Base-by-base conservation (phyloP, 2,888 invertebrate species). In the Cheilosia vulpina region DNA sequence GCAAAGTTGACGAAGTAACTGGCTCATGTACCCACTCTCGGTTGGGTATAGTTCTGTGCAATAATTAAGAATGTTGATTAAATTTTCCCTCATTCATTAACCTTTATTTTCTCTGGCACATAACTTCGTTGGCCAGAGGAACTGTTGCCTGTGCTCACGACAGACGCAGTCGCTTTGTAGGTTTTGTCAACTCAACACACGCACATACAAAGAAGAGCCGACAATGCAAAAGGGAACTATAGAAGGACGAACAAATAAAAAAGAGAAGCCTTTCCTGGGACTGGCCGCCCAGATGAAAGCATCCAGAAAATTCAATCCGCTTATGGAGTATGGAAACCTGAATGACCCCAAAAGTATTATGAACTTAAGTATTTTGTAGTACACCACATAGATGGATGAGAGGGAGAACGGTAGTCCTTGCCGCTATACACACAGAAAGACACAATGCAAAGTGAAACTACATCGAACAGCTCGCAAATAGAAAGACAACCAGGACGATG, bases 321-420 rank as follows among this genome's bases (percentile, higher is more conserved):
- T 85, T 85, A 85, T 77, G 77, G 66, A 73, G 80, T 85, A 85
- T 52, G 76, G 72, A 81, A 81, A 72, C 85, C 81, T 77, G 85
- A 85, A 85, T 85, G 85, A 85, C 85, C 85, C 85, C 77, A 85
- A 81, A 81, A 85, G 85, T 81, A 85, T 85, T 85, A 85, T 85
- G 81, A 85, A 85, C 81, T 85, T 81, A 81, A 85, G 81, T 77
- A 85, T 85, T 85, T 85, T 81, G 85, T 85, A 63, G 72, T 81
- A 81, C 85, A 85, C 71, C 85, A 58, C 72, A 81, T 69, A 71
- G 66, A 65, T 79, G 66, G 50, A 71, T 55, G 80, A 75, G 50
- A 24, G 68, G 27, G 19, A 34, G 21, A 38, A 38, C 15, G 52
- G 50, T 27, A 45, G 55, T 79, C 73, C 68, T 68, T 58, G 58